phyloP scores from a whole-genome alignment of 1,140 invertebrate species.

The Mycetomoellerius zeteki region DNA sequence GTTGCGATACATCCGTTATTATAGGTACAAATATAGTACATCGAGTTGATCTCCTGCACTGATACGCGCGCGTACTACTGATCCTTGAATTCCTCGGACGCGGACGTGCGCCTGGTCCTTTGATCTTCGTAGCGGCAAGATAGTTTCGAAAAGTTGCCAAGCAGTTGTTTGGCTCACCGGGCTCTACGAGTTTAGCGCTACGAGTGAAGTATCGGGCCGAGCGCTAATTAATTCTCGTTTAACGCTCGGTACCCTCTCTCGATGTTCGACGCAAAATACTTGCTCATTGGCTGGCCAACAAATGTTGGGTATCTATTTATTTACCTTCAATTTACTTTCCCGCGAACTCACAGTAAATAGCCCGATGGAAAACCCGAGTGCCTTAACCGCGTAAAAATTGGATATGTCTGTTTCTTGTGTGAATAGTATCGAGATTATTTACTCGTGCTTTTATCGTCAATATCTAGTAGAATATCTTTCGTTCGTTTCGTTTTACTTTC shows the following conservation, averaged over 20 bases:
- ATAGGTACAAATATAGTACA: not conserved
- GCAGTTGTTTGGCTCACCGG: constrained; percentile 47
- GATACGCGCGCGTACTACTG: constrained; percentile 19
- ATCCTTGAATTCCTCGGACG: constrained; percentile 52
- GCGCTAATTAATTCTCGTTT: constrained; percentile 63
- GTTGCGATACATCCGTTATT: not conserved
- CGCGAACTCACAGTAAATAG: constrained; percentile 6
- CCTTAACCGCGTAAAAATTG: constrained; percentile 19
- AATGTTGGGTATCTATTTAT: constrained; percentile 48
- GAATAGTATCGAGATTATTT: constrained; percentile 31
- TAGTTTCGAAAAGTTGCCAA: constrained; percentile 58
- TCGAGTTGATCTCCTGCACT: not conserved
- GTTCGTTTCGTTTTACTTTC: constrained; percentile 13
- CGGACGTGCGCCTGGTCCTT: constrained; percentile 36
- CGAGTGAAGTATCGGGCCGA: constrained; percentile 39
- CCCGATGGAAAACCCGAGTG: constrained; percentile 1
- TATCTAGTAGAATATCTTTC: constrained; percentile 25
- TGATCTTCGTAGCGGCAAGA: constrained; percentile 54
- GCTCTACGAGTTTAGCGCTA: constrained; percentile 49
- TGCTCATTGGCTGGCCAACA: constrained; percentile 18
- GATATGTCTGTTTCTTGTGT: not conserved
- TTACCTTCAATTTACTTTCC: constrained; percentile 36
- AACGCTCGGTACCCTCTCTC: constrained; percentile 32
- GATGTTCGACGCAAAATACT: constrained; percentile 43
- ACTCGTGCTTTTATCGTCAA: constrained; percentile 14